Base-by-base conservation (phyloP, 2,113 vertebrate species). In the Archocentrus centrarchus region DNA sequence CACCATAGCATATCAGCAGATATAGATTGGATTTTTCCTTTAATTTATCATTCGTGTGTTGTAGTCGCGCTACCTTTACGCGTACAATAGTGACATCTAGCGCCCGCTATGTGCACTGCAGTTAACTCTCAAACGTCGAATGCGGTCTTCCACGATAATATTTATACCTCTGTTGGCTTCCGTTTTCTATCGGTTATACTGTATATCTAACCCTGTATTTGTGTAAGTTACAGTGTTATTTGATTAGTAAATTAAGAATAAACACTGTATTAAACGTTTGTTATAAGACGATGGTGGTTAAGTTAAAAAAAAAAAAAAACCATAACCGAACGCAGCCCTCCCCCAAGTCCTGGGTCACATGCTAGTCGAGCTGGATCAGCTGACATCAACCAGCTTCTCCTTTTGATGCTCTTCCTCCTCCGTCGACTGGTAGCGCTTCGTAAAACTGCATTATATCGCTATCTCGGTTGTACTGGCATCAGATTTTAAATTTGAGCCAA, bases 321-420 rank as follows among this genome's bases (percentile, higher is more conserved):
- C 0, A 13, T 79, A 91, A 62, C 37, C 24, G 91, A 15, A 87
- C 75, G 81, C 89, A 5, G 87, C 88, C 85, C 2, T 11, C 44
- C 5, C 64, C 66, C 27, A 11, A 13, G 27, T 41, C 18, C 4
- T 18, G 3, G 73, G 91, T 96, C 95, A 96, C 95, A 92, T 96
- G 95, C 83, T 61, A 7, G 87, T 83, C 80, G 35, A 82, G 70
- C 91, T 24, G 70, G 92, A 91, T 95, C 95, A 94, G 90, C 94
- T 95, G 94, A 94, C 90, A 17, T 41, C 63, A 13, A 9, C 20
- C 47, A 18, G 88, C 90, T 94, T 94, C 93, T 86, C 20, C 85
- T 89, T 90, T 89, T 73, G 83, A 76, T 85, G 88, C 75, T 84
- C 62, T 57, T 73, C 58, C n/a, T 91, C 57, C 24, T 85, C 57